Conservation (phyloP, 2,888 invertebrate species). For the Drosophila conformis region DNA sequence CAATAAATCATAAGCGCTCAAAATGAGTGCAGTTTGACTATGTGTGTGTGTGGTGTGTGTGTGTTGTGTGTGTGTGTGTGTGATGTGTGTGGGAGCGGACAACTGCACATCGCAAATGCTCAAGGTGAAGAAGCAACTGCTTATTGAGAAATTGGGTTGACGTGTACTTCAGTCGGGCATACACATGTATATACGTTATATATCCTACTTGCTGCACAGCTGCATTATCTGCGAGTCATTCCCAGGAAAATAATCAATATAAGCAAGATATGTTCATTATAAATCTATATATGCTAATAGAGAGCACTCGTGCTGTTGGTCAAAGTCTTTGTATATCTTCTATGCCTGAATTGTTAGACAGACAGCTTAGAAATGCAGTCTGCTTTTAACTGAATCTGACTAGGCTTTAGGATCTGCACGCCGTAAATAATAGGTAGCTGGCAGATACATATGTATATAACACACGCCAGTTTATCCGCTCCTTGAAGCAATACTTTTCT, state of each 20-base stretch:
- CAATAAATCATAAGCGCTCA: slow-evolving; percentile 74
- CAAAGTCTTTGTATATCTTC: neutral
- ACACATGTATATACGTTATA: neutral
- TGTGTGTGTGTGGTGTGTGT: neutral
- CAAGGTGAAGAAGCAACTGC: slow-evolving; percentile 14
- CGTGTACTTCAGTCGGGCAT: neutral
- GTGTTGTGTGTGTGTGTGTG: neutral
- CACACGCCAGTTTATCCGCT: slow-evolving; percentile 1
- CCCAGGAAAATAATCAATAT: slow-evolving; percentile 1
- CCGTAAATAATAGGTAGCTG: neutral
- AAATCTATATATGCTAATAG: neutral
- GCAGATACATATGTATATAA: slow-evolving; percentile 7
- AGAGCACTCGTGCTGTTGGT: neutral
- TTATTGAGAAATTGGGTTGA: slow-evolving; percentile 15
- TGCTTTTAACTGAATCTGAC: slow-evolving; percentile 25
- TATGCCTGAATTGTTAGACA: slow-evolving; percentile 6
- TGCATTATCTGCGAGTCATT: slow-evolving; percentile 15
- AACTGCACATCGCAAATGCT: slow-evolving; percentile 15
- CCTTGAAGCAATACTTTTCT: slow-evolving; percentile 26
- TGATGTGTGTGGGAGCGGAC: neutral
- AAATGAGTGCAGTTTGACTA: slow-evolving; percentile 48
- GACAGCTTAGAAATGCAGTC: slow-evolving; percentile 13
- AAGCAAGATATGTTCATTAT: neutral
- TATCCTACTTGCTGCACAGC: slow-evolving; percentile 4
- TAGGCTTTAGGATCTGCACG: slow-evolving; percentile 9